Conservation (phyloP, 2,113 vertebrate genomes). For the Apteryx owenii region DNA sequence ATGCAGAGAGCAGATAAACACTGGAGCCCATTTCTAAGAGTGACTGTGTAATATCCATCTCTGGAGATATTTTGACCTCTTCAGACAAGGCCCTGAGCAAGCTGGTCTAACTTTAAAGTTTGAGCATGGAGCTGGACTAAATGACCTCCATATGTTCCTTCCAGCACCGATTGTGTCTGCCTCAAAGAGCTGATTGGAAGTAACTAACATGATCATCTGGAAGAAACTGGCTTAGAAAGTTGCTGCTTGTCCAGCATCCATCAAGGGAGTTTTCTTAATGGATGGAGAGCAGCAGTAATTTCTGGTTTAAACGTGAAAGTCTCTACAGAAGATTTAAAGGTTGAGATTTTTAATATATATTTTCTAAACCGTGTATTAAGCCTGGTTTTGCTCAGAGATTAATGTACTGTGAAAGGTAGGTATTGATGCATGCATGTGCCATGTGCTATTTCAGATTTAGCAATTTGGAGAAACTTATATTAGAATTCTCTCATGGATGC, state of each 20-base stretch:
- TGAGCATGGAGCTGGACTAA: background rate
- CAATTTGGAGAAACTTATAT: background rate
- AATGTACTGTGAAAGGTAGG: background rate
- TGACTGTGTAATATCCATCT: accelerated
- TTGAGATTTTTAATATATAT: background rate
- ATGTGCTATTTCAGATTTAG: background rate
- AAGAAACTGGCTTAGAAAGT: background rate
- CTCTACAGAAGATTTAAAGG: background rate
- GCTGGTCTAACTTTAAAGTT: background rate
- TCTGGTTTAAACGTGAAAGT: background rate
- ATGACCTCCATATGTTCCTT: background rate
- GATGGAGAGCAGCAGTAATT: background rate
- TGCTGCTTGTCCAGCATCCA: background rate
- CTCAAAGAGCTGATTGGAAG: accelerated
- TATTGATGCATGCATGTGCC: background rate
- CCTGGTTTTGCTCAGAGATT: background rate
- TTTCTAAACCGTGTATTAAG: background rate
- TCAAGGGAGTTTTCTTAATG: background rate
- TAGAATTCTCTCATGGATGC: background rate
- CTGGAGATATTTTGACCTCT: background rate
- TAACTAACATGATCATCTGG: background rate
- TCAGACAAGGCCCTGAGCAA: background rate
- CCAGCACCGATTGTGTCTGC: background rate
- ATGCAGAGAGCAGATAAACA: background rate
- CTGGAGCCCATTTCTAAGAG: background rate